These are phyloP conservation scores for Mythimna albipuncta DNA, from an alignment of 2,888 invertebrate genomes.

Conservation along the genomic window DNA sequence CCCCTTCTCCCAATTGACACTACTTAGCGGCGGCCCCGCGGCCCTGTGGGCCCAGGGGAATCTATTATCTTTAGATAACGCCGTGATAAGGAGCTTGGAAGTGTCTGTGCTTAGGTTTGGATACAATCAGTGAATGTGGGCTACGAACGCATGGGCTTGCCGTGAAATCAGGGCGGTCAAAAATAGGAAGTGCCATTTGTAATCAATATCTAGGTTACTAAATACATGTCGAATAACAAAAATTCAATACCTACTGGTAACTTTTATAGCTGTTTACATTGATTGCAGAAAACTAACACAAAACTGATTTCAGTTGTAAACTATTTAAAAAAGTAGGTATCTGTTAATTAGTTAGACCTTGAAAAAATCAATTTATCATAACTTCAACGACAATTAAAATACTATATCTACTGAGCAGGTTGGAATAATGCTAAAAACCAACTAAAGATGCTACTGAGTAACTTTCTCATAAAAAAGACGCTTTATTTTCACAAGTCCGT, in stretches of 20 bases:
- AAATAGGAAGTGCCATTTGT: neutral
- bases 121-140: slow-evolving; percentile 19
- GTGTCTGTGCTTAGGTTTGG: neutral
- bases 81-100: slow-evolving; percentile 7
- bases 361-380: neutral
- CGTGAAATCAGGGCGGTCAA: neutral
- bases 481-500: too few relatives aligned
- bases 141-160: neutral
- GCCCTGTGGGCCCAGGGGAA: slow-evolving; percentile 26
- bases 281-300: neutral
- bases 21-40: slow-evolving; percentile 54
- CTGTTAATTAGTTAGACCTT: neutral
- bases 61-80: slow-evolving; percentile 57
- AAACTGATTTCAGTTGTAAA: neutral
- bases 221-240: too few relatives aligned
- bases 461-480: too few relatives aligned
- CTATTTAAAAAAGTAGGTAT: neutral
- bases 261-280: too few relatives aligned
- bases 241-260: too few relatives aligned
- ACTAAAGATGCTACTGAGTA: too few relatives aligned
- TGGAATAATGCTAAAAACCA: neutral
- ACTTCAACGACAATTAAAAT: neutral
- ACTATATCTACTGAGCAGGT: neutral
- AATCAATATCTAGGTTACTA: too few relatives aligned
- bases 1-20: slow-evolving; percentile 46